Conservation (phyloP, 2,888 invertebrate species). For the Folsomia candida region DNA sequence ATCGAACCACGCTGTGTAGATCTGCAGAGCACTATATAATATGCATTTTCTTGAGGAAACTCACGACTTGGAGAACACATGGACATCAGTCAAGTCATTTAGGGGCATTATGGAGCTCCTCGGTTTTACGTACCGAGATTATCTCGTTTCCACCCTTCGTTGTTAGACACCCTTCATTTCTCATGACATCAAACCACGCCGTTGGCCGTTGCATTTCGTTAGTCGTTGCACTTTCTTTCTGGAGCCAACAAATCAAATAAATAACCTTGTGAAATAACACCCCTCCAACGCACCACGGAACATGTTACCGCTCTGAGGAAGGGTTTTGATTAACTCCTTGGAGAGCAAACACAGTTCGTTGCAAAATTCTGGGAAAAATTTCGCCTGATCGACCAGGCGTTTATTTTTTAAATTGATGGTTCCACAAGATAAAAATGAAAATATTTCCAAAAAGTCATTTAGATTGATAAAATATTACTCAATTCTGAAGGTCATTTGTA, state of each 20-base stretch:
- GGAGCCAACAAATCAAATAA: background rate
- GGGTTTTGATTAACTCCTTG: background rate
- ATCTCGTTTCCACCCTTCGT: conserved; percentile 8
- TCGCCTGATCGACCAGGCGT: too few relatives aligned
- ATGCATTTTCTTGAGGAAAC: conserved; percentile 7
- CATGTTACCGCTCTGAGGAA: background rate
- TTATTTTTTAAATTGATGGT: too few relatives aligned
- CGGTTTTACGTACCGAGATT: background rate
- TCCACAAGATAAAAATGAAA: too few relatives aligned
- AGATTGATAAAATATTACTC: too few relatives aligned
- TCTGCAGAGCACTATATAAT: conserved; percentile 1
- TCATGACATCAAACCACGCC: background rate
- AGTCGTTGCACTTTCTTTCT: background rate
- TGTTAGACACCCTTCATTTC: background rate
- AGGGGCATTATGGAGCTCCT: background rate
- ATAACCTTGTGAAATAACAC: background rate
- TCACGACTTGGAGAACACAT: background rate
- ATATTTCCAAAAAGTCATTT: too few relatives aligned
- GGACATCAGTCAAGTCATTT: conserved; percentile 10
- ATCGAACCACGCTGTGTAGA: background rate
- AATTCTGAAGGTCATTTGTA: too few relatives aligned
- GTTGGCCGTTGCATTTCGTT: background rate
- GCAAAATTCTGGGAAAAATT: background rate
- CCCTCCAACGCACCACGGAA: background rate
- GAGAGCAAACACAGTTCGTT: background rate